These are phyloP conservation scores for Lycaena phlaeas DNA, from an alignment of 2,888 invertebrate species.

Conservation along the genomic window DNA sequence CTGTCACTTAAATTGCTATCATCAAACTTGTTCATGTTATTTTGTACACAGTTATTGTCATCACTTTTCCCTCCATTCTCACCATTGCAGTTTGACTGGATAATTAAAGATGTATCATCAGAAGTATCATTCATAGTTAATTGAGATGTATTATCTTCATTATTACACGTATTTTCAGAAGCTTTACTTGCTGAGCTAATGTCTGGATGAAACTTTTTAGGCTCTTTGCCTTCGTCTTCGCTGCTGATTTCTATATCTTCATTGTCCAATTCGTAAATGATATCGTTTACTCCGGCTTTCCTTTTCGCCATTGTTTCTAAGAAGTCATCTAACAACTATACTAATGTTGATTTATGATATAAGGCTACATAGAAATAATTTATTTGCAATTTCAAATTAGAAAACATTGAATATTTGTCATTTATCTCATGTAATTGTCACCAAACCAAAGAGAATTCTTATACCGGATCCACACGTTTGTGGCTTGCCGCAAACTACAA, in stretches of 20 bases:
- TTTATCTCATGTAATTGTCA: too few species aligned
- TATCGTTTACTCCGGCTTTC: slow-evolving; percentile 55
- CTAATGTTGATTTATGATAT: too few species aligned
- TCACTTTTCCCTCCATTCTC: slow-evolving; percentile 58
- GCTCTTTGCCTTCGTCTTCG: slow-evolving; percentile 53
- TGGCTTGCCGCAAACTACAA: too few species aligned
- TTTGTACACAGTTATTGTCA: slow-evolving; percentile 9
- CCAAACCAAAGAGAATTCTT: too few species aligned
- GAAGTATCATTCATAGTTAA: slow-evolving; percentile 30
- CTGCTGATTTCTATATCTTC: slow-evolving; percentile 60
- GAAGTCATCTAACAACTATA: slow-evolving; percentile 1
- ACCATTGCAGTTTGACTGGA: slow-evolving; percentile 20
- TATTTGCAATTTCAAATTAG: too few species aligned
- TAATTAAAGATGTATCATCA: slow-evolving; percentile 24
- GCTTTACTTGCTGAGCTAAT: slow-evolving; percentile 20
- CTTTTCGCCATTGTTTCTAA: slow-evolving; percentile 49
- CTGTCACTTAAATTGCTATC: slow-evolving; percentile 24
- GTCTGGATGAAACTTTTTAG: slow-evolving; percentile 42
- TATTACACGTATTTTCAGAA: slow-evolving; percentile 20
- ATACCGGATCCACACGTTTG: too few species aligned
- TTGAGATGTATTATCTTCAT: slow-evolving; percentile 27
- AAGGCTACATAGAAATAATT: too few species aligned
- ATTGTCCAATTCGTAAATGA: slow-evolving; percentile 66
- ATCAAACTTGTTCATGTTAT: slow-evolving; percentile 20
- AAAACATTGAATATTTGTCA: too few species aligned